Evolutionary conservation across 2,797 vertebrate species (phyloP).

Genomic region (Scleropages formosus): DNA sequence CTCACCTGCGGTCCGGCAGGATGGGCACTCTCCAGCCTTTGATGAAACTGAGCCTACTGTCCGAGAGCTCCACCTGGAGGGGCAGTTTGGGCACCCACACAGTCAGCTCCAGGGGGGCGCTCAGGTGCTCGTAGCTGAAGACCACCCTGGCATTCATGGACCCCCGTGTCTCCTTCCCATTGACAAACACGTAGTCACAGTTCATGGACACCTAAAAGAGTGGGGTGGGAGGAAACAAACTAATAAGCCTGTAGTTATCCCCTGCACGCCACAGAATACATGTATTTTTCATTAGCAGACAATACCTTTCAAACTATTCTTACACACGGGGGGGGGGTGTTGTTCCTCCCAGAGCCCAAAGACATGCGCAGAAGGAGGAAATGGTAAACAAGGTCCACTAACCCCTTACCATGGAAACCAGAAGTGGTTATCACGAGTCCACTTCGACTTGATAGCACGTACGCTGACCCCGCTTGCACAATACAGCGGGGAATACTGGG

Average conservation of each 20-base stretch:
- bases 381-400: no score
- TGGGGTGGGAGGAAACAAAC: neutral
- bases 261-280: no score
- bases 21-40: conserved; percentile 98
- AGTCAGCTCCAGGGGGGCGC: conserved; percentile 87
- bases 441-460: no score
- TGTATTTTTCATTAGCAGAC: no score
- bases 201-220: conserved; percentile 87
- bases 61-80: conserved; percentile 87
- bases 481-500: no score
- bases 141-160: conserved; percentile 93
- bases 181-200: conserved; percentile 96
- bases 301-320: no score
- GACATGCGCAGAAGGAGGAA: no score
- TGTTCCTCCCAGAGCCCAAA: no score
- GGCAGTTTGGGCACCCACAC: conserved; percentile 97
- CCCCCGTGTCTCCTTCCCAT: conserved; percentile 90
- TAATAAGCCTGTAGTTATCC: neutral
- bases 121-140: conserved; percentile 93
- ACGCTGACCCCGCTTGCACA: no score
- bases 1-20: conserved; percentile 87
- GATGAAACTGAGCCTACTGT: conserved; percentile 87
- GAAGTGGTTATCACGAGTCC: no score
- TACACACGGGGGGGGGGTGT: no score
- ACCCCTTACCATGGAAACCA: no score